Evolutionary conservation across 2,113 vertebrate species (phyloP).

Genomic region (Saguinus imperator): DNA sequence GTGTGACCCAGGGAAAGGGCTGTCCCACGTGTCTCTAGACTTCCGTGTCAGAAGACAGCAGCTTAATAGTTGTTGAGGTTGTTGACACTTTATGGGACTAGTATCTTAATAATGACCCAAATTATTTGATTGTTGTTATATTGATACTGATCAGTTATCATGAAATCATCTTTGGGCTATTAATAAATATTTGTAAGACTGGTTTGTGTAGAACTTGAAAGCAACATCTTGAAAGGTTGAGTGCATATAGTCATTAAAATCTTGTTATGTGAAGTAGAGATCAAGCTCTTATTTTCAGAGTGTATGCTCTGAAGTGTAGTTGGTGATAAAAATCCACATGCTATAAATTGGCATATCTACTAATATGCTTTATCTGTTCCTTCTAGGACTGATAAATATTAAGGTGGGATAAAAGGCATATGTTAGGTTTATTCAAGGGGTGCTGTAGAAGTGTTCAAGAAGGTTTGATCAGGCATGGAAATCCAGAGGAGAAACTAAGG

Average conservation of each 20-base stretch:
- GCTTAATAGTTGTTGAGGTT: neutral
- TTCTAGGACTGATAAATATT: neutral
- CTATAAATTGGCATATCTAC: neutral
- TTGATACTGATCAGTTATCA: neutral
- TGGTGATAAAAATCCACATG: neutral
- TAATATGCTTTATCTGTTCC: neutral
- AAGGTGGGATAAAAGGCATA: neutral
- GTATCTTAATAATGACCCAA: neutral
- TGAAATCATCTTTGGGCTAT: conserved; percentile 11
- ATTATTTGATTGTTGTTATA: neutral
- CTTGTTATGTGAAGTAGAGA: neutral
- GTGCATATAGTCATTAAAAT: neutral
- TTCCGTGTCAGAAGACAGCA: neutral
- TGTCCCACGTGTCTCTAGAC: neutral
- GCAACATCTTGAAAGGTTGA: neutral
- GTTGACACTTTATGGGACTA: neutral
- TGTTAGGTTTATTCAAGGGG: neutral
- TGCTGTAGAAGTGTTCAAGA: neutral
- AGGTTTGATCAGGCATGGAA: neutral
- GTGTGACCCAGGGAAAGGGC: neutral
- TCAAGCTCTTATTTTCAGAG: neutral
- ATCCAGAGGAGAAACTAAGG: neutral
- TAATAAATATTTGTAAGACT: neutral
- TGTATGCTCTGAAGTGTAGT: neutral
- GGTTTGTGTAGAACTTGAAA: conserved; percentile 37